Base-by-base conservation (phyloP, 64 coral and sea anemone genomes). In the Montipora efflorescens region DNA sequence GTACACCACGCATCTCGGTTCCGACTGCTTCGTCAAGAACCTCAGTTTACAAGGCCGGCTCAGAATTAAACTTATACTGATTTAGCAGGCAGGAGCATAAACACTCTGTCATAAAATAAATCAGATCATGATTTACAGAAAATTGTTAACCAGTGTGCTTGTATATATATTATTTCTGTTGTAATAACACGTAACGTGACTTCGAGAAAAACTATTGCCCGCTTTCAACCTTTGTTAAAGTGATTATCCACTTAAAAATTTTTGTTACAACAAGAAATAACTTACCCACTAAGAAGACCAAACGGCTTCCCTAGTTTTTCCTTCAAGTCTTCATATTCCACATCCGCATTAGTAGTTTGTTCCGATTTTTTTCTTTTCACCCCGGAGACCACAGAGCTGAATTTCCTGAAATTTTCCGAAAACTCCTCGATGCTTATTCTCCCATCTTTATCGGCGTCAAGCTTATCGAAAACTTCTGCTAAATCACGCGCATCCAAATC, bases 361-460 rank as follows among this genome's bases (percentile, higher is more conserved):
- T 83, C 84, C 6, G 79, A 75, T 78, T 90, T 88, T 78, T 95
- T 94, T 48, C 47, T 78, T 76, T 98, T 98, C 11, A 98, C 46
- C 43, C 95, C 97, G 50, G 87, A 90, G 8, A 98, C 94, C 7
- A 98, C 91, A 77, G 93, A 93, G 82, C 91, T 96, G 74, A 98
- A 98, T 74, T 98, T 98, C 74, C 93, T 94, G 75, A 98, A 98
- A 93, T 98, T 98, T 80, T 98, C 95, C 28, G 97, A 96, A 78
- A 98, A 98, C 64, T 98, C 97, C 25, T 98, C 97, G 23, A 98
- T 96, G 83, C 97, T 98, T 51, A 98, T 98, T 77, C 94, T 76
- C 3, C 97, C 97, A 89, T 98, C 97, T 4, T 69, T 89, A 23
- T 98, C 97, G 53, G 92, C 91, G 82, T 98, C 97, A 77, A 98